Evolutionary conservation across 2,797 vertebrate genomes (phyloP), one percentile per base, ranked within the genome.

Genomic region (Microchirus variegatus): DNA sequence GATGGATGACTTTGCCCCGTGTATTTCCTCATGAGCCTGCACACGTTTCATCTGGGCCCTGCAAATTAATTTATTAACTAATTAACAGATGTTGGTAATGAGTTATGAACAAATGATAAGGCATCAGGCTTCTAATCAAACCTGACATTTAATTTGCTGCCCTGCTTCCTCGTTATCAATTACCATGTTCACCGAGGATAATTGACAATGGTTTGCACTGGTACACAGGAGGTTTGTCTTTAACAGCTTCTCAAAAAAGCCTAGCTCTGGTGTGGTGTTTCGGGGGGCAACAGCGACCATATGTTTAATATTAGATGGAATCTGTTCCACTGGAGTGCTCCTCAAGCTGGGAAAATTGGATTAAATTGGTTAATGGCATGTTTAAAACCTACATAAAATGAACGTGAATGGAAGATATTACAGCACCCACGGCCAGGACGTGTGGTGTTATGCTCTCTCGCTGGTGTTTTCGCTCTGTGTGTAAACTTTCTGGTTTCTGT

Each of bases 241-340:
- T 83, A 85, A 87, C 84, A 87, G 91, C 88, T 91, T 78, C 70
- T 77, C 67, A 59, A 75, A 82, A 75, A 67, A 63, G 19, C 69
- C 4, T 60, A 38, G 75, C 19, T 17, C 82, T 73, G 80, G 76
- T 72, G 82, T 66, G 44, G 67, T 75, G 90, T 91, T 89, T 90
- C 90, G 82, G 70, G 82, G 82, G 77, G 91, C 86, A 88, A 91
- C 85, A 3, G 41, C 50, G 70, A 83, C 91, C 93, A 94, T 93
- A 94, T 94, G 93, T 94, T 94, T 92, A 91, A 94, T 94, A 94
- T 94, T 94, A 94, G 90, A 89, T 78, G 81, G 90, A 93, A 92
- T 93, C 92, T 92, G 92, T 92, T 93, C 91, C 90, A 91, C 84
- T 92, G 88, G 90, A 93, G 91, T 93, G 90, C 90, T 87, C 86